Evolutionary conservation across 2,113 vertebrate species (phyloP), one percentile per base, ranked within the genome.

Genomic region (Corydoras sp.): DNA sequence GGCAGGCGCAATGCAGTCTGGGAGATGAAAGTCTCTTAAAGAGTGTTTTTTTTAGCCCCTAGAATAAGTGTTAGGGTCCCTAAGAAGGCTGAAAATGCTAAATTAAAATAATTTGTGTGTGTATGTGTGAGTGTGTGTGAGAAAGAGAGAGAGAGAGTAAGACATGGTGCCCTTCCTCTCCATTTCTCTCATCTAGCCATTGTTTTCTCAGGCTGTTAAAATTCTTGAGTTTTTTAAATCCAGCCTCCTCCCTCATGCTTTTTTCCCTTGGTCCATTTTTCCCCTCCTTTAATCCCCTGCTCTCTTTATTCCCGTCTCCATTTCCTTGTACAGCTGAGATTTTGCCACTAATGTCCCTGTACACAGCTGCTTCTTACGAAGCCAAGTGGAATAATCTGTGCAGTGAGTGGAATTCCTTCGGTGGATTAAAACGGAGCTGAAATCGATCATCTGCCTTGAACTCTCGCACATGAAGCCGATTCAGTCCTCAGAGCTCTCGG

Each of bases 151-250:
- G 18, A 1, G 2, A 24, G 18, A 68, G 59, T 72, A 59, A 62
- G 49, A 48, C 64, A 55, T 56, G 62, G 77, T 74, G 58, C 24
- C 60, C 68, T 53, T 70, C 56, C 59, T 68, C 67, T 59, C 68
- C 48, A 49, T 56, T 70, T 76, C 71, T 71, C 65, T 76, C 74
- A 77, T 79, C 71, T 79, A 72, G 79, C 81, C 81, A 87, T 86
- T 87, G 84, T 89, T 89, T 87, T 84, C 82, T 60, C 82, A 86
- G 79, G 80, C 81, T 83, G 83, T 88, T 87, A 76, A 85, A 83
- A 88, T 88, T 86, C 83, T 82, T 84, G 9, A 61, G 74, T 76
- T 80, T 79, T 67, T 81, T 50, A 59, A 67, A 59, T 76, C 72
- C 73, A 30, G 11, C 35, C 82, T 62, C 35, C 67, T 60, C 68